These are phyloP conservation scores for Clarias macrocephalus DNA, from an alignment of 2,113 vertebrate genomes.

Conservation along the genomic window DNA sequence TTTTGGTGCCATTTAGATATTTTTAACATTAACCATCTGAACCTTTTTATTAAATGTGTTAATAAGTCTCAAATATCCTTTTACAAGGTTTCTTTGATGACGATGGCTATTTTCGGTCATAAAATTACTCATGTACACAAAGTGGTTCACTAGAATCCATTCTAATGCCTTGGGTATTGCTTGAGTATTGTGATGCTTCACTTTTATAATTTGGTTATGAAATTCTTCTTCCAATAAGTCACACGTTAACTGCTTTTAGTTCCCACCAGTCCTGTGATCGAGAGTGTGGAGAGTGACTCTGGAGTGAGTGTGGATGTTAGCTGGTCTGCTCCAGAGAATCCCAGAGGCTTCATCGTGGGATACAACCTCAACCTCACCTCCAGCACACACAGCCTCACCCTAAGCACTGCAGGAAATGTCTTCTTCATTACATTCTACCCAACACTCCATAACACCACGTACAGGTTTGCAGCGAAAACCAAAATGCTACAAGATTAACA, in stretches of 20 bases:
- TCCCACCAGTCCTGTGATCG: slow-evolving; percentile 69
- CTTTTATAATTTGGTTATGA: background rate
- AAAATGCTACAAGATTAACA: background rate
- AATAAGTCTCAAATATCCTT: background rate
- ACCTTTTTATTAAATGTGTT: background rate
- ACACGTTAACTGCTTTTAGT: slow-evolving; percentile 57
- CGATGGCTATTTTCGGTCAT: background rate
- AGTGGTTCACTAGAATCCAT: background rate
- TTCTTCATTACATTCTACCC: slow-evolving; percentile 73
- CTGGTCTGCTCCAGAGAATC: slow-evolving; percentile 73
- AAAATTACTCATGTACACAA: background rate
- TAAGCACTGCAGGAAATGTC: slow-evolving; percentile 66
- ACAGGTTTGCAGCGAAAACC: slow-evolving; percentile 64
- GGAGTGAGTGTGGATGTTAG: slow-evolving; percentile 74
- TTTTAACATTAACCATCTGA: background rate
- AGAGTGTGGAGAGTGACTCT: slow-evolving; percentile 67
- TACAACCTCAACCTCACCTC: slow-evolving; percentile 75
- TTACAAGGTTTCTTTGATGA: background rate
- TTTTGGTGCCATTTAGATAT: background rate
- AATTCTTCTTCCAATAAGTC: no score
- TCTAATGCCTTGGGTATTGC: background rate
- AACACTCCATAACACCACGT: slow-evolving; percentile 72
- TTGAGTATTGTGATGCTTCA: background rate
- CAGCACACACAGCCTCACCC: slow-evolving; percentile 58
- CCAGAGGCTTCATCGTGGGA: slow-evolving; percentile 72